Percentiles rank a stretch among this genome's conserved stretches.
Evolutionary conservation across 2,888 invertebrate genomes (phyloP).

Genomic region (Geotrupes spiniger): DNA sequence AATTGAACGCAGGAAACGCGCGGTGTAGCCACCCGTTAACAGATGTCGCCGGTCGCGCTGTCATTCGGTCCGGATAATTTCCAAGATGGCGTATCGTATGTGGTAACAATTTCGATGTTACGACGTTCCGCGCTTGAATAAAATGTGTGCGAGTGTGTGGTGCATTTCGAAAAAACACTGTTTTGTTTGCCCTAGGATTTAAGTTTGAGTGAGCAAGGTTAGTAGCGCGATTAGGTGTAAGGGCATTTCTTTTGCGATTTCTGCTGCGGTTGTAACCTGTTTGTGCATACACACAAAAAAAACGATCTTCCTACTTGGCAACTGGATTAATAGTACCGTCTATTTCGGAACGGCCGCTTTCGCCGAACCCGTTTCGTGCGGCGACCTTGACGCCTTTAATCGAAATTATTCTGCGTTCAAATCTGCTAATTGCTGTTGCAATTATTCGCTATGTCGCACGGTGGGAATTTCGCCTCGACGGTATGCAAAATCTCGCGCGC

Average conservation of each 20-base stretch:
- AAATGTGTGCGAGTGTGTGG: conserved; percentile 12
- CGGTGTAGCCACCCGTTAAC: neutral
- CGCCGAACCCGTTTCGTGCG: conserved; percentile 6
- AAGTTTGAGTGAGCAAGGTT: conserved; percentile 5
- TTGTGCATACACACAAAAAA: conserved; percentile 18
- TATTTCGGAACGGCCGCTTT: neutral
- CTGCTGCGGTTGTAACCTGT: conserved; percentile 21
- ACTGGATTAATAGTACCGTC: conserved; percentile 8
- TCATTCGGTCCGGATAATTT: conserved; percentile 10
- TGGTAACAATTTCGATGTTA: conserved; percentile 9
- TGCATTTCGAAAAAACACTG: conserved; percentile 1
- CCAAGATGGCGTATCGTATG: conserved; percentile 8
- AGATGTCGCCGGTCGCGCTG: conserved; percentile 11
- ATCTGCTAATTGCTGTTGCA: conserved; percentile 11
- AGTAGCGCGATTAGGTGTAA: conserved; percentile 3
- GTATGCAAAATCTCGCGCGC: conserved; percentile 10
- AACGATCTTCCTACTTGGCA: conserved; percentile 21
- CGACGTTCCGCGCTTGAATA: neutral
- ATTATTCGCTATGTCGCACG: neutral
- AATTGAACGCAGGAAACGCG: conserved; percentile 11
- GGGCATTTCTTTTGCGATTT: too few species aligned
- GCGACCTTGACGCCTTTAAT: conserved; percentile 11
- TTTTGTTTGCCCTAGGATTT: conserved; percentile 1
- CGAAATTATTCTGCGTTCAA: conserved; percentile 9
- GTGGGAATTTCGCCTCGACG: conserved; percentile 5